Conservation (phyloP, 2,113 vertebrate genomes). For the Fukomys damarensis region DNA sequence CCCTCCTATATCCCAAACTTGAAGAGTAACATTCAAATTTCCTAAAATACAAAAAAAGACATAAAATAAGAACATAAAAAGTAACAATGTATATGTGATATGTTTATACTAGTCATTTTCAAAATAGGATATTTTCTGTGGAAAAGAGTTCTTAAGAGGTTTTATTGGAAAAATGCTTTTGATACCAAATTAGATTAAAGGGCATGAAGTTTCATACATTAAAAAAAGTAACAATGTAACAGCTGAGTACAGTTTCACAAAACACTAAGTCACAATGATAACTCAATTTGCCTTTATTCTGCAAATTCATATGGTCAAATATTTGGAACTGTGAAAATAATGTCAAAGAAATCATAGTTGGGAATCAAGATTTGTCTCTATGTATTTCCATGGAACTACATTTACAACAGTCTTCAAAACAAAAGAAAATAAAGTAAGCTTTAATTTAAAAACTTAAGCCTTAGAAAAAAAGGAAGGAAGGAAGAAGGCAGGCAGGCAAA, state of each 20-base stretch:
- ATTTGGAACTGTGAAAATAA: constrained; percentile 15
- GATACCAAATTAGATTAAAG: too few species aligned
- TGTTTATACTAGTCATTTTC: too few species aligned
- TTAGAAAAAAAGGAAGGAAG: background rate
- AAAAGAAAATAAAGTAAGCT: constrained; percentile 43
- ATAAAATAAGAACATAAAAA: constrained; percentile 56
- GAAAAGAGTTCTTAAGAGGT: too few species aligned
- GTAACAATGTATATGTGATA: constrained; percentile 38
- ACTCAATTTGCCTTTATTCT: constrained; percentile 42
- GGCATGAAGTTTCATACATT: too few species aligned
- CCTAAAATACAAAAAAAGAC: constrained; percentile 87
- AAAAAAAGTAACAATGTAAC: constrained; percentile 53
- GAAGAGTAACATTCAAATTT: constrained; percentile 97
- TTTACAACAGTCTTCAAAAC: constrained; percentile 51
- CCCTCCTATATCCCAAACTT: constrained; percentile 99
- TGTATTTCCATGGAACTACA: background rate
- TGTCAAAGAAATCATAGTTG: constrained; percentile 12
- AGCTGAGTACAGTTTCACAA: background rate
- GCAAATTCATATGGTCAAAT: background rate
- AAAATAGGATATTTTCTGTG: too few species aligned
- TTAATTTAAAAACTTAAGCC: constrained; percentile 47
- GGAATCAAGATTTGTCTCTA: constrained; percentile 36
- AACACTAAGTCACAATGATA: constrained; percentile 68
- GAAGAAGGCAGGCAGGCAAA: background rate
- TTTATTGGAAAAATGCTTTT: too few species aligned